Conservation (phyloP, 1,140 invertebrate species). For the honey bee (Apis mellifera) region DNA sequence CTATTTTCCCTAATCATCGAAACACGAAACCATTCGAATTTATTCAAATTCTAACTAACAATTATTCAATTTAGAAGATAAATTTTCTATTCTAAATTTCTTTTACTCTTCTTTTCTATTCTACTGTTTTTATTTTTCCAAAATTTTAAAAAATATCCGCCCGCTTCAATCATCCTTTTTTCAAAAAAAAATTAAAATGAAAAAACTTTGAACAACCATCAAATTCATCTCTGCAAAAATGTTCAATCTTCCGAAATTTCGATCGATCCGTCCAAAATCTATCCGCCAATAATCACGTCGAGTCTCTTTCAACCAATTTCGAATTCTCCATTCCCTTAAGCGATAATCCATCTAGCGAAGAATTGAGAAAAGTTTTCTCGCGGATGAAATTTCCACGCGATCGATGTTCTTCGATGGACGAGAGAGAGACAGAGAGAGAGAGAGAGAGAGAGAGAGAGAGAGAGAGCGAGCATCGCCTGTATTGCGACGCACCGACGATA, state of each 20-base stretch:
- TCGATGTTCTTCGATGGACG: conserved; percentile 3
- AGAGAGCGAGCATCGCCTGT: conserved; percentile 18
- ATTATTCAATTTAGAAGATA: no score
- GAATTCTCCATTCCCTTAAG: no score
- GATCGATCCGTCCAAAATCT: background rate
- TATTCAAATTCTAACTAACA: no score
- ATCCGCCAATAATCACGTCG: background rate
- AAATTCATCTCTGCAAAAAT: background rate
- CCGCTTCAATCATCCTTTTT: background rate
- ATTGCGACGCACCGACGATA: conserved; percentile 25
- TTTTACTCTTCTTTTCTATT: no score
- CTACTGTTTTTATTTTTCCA: background rate
- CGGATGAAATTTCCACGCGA: conserved; percentile 2
- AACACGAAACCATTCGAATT: no score
- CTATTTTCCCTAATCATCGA: no score
- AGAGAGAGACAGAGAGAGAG: background rate
- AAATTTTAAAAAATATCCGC: background rate
- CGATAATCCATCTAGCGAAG: background rate
- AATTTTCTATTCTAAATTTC: no score
- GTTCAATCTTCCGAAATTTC: background rate
- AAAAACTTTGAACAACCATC: background rate
- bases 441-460: background rate
- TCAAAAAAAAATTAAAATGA: background rate
- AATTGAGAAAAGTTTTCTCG: background rate
- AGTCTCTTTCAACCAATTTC: no score